Evolutionary conservation across 2,113 vertebrate genomes (phyloP).

Genomic region (Pomatostomus ruficeps): DNA sequence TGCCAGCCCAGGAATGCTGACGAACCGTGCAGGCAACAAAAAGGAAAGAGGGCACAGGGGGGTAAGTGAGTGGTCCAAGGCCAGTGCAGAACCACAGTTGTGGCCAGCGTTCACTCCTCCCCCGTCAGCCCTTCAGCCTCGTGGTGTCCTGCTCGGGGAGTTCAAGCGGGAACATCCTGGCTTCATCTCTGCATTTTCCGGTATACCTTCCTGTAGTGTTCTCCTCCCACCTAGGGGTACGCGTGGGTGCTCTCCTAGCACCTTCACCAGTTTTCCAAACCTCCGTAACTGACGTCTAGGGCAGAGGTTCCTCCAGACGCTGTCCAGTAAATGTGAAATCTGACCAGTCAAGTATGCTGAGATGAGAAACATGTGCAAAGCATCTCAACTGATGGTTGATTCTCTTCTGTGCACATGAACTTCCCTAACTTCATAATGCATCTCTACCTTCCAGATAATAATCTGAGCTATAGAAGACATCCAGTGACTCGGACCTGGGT

Average conservation of each 20-base stretch:
- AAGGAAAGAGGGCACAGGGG: neutral
- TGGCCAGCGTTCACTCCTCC: neutral
- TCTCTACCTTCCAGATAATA: neutral
- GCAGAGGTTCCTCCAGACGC: neutral
- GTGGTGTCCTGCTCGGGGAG: rapidly evolving
- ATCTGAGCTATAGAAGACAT: neutral
- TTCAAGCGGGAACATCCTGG: neutral
- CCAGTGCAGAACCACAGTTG: neutral
- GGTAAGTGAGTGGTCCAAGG: neutral
- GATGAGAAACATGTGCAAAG: neutral
- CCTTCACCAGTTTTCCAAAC: neutral
- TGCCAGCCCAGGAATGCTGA: neutral
- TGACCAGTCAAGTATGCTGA: neutral
- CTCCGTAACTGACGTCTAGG: neutral
- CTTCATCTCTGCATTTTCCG: neutral
- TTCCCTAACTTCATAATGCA: neutral
- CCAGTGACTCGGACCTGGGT: neutral
- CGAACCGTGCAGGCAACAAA: neutral
- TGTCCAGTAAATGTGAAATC: neutral
- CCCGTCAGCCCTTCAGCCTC: rapidly evolving
- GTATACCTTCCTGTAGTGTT: neutral
- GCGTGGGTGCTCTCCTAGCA: rapidly evolving
- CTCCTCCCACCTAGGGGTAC: neutral
- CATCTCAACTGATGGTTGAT: neutral
- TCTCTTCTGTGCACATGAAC: neutral